Evolutionary conservation across 2,888 invertebrate species (phyloP).

Genomic region (Atherix ibis): DNA sequence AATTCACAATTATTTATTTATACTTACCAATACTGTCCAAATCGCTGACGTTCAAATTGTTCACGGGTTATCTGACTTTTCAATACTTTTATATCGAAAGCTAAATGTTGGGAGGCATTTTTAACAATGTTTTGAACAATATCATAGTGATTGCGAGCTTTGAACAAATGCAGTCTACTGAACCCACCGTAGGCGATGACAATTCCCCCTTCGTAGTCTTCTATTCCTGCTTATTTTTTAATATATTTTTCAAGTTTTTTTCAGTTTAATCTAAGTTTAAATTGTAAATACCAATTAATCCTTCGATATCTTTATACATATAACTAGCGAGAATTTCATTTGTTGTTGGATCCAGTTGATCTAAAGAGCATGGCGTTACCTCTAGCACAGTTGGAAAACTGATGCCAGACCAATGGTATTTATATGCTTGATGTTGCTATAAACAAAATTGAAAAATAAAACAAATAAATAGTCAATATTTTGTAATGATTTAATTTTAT

Average conservation of each 20-base stretch:
- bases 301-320: conserved; percentile 72
- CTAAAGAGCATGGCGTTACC: conserved; percentile 80
- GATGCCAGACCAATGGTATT: conserved; percentile 94
- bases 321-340: conserved; percentile 69
- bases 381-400: conserved; percentile 76
- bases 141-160: conserved; percentile 67
- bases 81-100: conserved; percentile 67
- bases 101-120: conserved; percentile 63
- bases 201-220: conserved; percentile 85
- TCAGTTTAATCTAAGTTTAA: conserved; percentile 2
- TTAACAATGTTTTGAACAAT: conserved; percentile 78
- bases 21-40: conserved; percentile 83
- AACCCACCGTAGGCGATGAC: conserved; percentile 84
- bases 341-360: conserved; percentile 80
- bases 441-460: conserved; percentile 14
- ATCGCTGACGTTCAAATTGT: conserved; percentile 71
- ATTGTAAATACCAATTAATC: conserved; percentile 38
- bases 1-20: background rate
- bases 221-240: conserved; percentile 38
- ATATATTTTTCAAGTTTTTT: conserved; percentile 3
- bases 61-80: conserved; percentile 70
- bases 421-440: conserved; percentile 76
- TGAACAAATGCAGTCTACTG: conserved; percentile 81
- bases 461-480: too few species aligned
- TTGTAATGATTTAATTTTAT: too few species aligned